Base-by-base conservation (phyloP, 64 coral and sea anemone species). In the Dendrophyllia cribrosa region DNA sequence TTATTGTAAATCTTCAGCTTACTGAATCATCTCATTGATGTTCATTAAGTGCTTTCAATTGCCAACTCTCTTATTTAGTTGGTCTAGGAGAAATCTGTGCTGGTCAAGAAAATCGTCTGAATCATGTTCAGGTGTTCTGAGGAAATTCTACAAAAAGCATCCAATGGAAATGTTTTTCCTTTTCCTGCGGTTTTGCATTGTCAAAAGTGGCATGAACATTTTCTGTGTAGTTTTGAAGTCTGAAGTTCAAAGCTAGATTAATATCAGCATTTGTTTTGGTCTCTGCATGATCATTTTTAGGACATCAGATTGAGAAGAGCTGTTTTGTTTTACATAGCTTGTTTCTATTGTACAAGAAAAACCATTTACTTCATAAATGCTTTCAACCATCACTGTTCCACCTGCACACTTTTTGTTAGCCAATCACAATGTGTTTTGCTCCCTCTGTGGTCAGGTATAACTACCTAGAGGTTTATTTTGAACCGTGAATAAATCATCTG, bases 401-500 rank as follows among this genome's bases (percentile, higher is more conserved):
- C 80, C 80, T 84, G 80, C 80, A 48, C 16, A 4, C 34, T 50
- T 44, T 19, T 67, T 67, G 11, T 22, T 67, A 51, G 62, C 80
- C 80, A 84, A 84, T 84, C 80, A 84, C 13, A 67, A 7, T 17
- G 3, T 15, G 46, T 67, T 45, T 47, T 46, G 20, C 43, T 7
- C 20, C 23, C 62, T 68, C 46, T 84, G 80, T 84, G 80, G 80
- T 84, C 61, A 5, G 45, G 51, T 84, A 4, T 20, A 75, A 75
- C 58, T 49, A 67, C 44, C 19, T 3, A 67, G 7, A 67, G 61
- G 80, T 46, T 51, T 84, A 84, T 84, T 51, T 67, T 66, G 19
- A 13, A 34, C 7, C 4, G n/a, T 84, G 80, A 84, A 84, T 84
- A 67, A 67, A 84, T 84, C 19, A 84, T 84, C 16, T 20, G 9